Conservation (phyloP, 2,113 vertebrate species). For the Hemiprocne comata region DNA sequence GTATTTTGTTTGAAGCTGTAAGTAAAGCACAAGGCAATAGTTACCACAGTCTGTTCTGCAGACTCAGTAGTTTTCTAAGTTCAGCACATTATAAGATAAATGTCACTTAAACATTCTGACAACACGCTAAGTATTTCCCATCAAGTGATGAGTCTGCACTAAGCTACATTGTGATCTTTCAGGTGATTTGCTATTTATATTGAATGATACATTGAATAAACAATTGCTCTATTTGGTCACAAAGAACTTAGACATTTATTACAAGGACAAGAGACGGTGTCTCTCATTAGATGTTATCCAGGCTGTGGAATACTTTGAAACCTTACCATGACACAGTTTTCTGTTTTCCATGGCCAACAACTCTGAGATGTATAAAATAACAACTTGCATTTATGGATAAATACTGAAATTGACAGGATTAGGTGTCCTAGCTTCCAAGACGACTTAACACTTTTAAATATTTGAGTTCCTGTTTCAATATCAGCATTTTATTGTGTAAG, state of each 20-base stretch:
- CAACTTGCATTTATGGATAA: not conserved
- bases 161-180: not conserved
- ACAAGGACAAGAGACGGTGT: not conserved
- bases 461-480: not conserved
- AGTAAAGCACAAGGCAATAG: not conserved
- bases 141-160: not conserved
- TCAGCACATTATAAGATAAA: constrained; percentile 5
- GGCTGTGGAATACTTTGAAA: not conserved
- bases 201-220: constrained; percentile 8
- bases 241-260: not conserved
- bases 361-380: not conserved
- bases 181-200: constrained; percentile 39
- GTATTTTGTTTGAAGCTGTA: not conserved
- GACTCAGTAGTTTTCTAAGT: not conserved
- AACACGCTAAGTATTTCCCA: constrained; percentile 29
- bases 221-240: not conserved
- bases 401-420: not conserved
- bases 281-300: not conserved
- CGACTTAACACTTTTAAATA: not conserved
- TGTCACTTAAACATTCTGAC: constrained; percentile 33
- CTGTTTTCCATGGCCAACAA: not conserved
- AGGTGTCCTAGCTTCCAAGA: not conserved
- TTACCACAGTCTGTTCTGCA: not conserved
- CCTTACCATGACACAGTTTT: not conserved
- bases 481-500: not conserved